Evolutionary conservation across 2,888 invertebrate genomes (phyloP).

Genomic region (Heliconius cydno): DNA sequence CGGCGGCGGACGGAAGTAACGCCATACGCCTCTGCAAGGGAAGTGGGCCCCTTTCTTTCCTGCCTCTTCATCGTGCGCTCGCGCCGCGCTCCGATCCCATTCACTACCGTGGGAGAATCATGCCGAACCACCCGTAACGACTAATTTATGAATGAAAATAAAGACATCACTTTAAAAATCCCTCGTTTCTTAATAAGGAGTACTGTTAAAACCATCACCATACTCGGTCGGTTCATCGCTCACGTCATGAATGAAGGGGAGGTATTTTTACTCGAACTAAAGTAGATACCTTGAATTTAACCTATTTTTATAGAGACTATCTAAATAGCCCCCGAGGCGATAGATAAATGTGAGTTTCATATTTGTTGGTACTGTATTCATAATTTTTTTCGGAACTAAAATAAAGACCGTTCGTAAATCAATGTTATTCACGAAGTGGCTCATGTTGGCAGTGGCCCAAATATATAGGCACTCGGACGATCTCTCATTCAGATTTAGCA

Average conservation of each 20-base stretch:
- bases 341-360: conserved; percentile 34
- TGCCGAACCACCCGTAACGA: conserved; percentile 66
- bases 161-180: conserved; percentile 59
- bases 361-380: conserved; percentile 32
- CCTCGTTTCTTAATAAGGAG: conserved; percentile 62
- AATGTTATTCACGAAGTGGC: conserved; percentile 38
- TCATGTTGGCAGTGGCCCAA: conserved; percentile 41
- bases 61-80: conserved; percentile 56
- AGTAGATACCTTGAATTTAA: conserved; percentile 52
- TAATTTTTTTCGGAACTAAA: conserved; percentile 42
- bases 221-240: conserved; percentile 60
- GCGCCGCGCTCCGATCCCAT: conserved; percentile 57
- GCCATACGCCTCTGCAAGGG: conserved; percentile 73
- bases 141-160: conserved; percentile 75
- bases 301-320: conserved; percentile 59
- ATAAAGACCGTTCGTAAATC: conserved; percentile 43
- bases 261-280: conserved; percentile 62
- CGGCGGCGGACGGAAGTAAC: conserved; percentile 74
- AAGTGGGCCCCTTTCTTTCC: conserved; percentile 79
- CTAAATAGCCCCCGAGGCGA: conserved; percentile 42
- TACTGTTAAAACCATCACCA: conserved; percentile 55
- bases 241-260: conserved; percentile 61
- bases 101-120: conserved; percentile 76
- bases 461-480: conserved; percentile 38
- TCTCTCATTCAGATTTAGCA: conserved; percentile 39